Evolutionary conservation across 2,113 vertebrate species (phyloP), one percentile per base, ranked within the genome.

Genomic region (Vidua macroura): DNA sequence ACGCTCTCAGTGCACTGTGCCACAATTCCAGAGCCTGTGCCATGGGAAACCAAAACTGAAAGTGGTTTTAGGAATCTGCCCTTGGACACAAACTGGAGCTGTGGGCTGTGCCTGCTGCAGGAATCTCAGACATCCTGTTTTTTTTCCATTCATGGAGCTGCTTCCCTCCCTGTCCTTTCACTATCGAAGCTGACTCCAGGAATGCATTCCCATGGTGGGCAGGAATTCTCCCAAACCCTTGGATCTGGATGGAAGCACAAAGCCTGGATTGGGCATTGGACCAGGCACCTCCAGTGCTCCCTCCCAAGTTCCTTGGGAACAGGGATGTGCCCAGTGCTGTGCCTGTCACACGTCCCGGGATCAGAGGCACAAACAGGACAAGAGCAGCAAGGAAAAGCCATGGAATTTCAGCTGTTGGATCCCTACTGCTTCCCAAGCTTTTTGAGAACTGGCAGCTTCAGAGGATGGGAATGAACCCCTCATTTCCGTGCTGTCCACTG

Each of bases 221-320:
- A 23, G 56, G 67, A 72, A 72, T 62, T 85, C 25, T 20, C 25
- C 28, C 20, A 19, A 11, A 19, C 8, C 0, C 13, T 10, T 23
- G 62, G 52, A 22, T 52, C 7, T 9, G 73, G 33, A 13, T 35
- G 35, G 8, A 28, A 41, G 6, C 3, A 1, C 51, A 12, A 27
- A 84, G 35, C 25, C 55, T 4, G 0, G 33, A 1, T 2, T 0
- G 0, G 48, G 30, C 0, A 0, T 13, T 23, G 58, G 58, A 20
- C 17, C 37, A 7, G 39, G 69, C 11, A 6, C 20, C 66, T 80
- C 17, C 55, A 33, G 64, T 0, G 10, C n/a, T 84, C 31, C 37
- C 43, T 60, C 46, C 41, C 3, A 0, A 0, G 1, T 35, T 67
- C 77, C 22, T 27, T 20, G 46, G 80, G 67, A 53, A 4, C 25